Percentiles rank a stretch among this genome's conserved stretches.
These are phyloP conservation scores for Parotocinclus haroldoi DNA, from an alignment of 2,797 vertebrate species.

Conservation along the genomic window DNA sequence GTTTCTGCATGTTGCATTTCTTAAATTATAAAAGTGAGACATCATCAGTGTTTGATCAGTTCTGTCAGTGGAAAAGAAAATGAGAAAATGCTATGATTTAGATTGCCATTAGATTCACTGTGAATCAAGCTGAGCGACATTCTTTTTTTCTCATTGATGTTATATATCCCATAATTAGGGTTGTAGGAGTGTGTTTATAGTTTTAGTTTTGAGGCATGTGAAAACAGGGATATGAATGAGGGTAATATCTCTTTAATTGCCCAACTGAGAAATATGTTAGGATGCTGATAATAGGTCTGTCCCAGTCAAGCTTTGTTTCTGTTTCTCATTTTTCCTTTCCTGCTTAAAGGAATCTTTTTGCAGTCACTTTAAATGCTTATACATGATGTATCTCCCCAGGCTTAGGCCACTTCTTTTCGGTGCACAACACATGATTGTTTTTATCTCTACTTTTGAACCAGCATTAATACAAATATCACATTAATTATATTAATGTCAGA, in stretches of 20 bases:
- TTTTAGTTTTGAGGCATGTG: slow-evolving; percentile 19
- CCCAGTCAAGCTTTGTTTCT: slow-evolving; percentile 52
- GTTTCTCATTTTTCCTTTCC: slow-evolving; percentile 27
- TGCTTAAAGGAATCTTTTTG: slow-evolving; percentile 42
- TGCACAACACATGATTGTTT: slow-evolving; percentile 13
- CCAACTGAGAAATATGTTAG: slow-evolving; percentile 43
- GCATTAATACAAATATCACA: slow-evolving; percentile 12
- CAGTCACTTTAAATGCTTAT: slow-evolving; percentile 44
- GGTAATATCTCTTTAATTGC: slow-evolving; percentile 48
- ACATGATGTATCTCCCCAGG: slow-evolving; percentile 27
- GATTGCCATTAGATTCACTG: background rate
- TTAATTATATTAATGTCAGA: too few relatives aligned
- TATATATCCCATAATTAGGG: too few relatives aligned
- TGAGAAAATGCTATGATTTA: background rate
- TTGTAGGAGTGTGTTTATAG: slow-evolving; percentile 13
- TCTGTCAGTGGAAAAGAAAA: background rate
- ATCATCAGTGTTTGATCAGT: background rate
- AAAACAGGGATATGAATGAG: slow-evolving; percentile 25
- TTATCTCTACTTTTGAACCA: slow-evolving; percentile 3
- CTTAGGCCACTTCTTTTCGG: slow-evolving; percentile 26
- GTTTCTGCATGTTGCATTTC: background rate
- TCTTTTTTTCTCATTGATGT: background rate
- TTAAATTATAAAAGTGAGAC: background rate
- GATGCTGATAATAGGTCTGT: slow-evolving; percentile 48
- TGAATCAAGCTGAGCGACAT: background rate